phyloP scores from a whole-genome alignment of 2,888 invertebrate genomes.

The Plutella xylostella region DNA sequence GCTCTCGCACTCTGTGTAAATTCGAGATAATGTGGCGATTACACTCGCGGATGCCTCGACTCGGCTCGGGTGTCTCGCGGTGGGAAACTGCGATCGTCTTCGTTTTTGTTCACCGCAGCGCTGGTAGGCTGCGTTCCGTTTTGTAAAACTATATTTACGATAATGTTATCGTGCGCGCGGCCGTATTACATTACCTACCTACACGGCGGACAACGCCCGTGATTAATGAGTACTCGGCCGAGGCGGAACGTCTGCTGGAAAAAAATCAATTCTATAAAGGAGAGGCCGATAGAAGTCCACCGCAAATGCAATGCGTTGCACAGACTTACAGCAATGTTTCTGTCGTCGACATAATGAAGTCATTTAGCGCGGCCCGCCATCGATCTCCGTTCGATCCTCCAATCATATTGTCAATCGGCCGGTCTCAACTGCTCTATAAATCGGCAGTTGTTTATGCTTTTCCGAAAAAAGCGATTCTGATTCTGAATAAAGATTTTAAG shows the following conservation, averaged over 20 bases:
- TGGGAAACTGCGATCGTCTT: slow-evolving; percentile 34
- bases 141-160: slow-evolving; percentile 64
- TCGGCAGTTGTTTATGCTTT: slow-evolving; percentile 35
- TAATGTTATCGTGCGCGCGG: slow-evolving; percentile 48
- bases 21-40: slow-evolving; percentile 55
- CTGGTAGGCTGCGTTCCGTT: slow-evolving; percentile 47
- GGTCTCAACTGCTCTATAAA: slow-evolving; percentile 36
- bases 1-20: slow-evolving; percentile 33
- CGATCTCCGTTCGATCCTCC: slow-evolving; percentile 29
- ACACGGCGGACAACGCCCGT: slow-evolving; percentile 26
- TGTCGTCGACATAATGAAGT: slow-evolving; percentile 41
- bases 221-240: slow-evolving; percentile 47
- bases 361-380: slow-evolving; percentile 31
- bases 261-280: slow-evolving; percentile 39
- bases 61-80: slow-evolving; percentile 44
- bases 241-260: slow-evolving; percentile 32
- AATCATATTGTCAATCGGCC: slow-evolving; percentile 37
- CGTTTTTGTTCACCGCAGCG: slow-evolving; percentile 35
- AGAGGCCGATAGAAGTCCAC: slow-evolving; percentile 13
- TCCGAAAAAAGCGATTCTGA: slow-evolving; percentile 33
- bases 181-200: slow-evolving; percentile 52
- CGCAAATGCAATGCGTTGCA: slow-evolving; percentile 8
- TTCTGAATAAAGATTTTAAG: slow-evolving; percentile 62
- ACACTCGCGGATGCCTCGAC: slow-evolving; percentile 44
- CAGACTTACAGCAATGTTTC: neutral